These are phyloP conservation scores for Sebastiscus tertius DNA, from an alignment of 2,797 vertebrate genomes.

Conservation along the genomic window DNA sequence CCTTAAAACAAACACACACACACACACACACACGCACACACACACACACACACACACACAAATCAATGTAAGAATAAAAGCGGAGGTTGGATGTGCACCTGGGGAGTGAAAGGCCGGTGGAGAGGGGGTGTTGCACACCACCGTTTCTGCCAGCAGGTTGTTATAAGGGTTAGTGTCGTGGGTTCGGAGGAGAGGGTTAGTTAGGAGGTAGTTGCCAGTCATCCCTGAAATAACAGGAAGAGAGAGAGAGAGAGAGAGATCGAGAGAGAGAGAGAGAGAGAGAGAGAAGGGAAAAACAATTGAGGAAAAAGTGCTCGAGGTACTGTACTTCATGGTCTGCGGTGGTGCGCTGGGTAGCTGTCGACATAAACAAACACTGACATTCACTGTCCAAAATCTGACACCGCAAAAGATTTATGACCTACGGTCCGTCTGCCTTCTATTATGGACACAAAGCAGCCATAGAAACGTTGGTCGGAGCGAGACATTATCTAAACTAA, in stretches of 20 bases:
- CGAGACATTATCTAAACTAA: conserved; percentile 65
- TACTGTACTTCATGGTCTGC: conserved; percentile 31
- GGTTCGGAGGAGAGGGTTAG: conserved; percentile 99
- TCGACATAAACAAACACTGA: conserved; percentile 61
- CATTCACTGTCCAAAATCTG: conserved; percentile 44
- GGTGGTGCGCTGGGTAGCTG: conserved; percentile 36
- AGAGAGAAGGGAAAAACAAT: conserved; percentile 58
- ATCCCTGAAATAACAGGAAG: conserved; percentile 95
- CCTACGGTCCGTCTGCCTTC: conserved; percentile 36
- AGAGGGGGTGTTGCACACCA: conserved; percentile 98
- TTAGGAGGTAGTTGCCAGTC: conserved; percentile 99
- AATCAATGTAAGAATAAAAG: conserved; percentile 39
- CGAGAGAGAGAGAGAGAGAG: conserved; percentile 78
- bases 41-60: conserved; percentile 9
- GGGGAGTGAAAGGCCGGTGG: conserved; percentile 99
- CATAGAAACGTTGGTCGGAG: conserved; percentile 41
- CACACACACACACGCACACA: background rate
- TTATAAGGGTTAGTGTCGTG: conserved; percentile 99
- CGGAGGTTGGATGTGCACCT: conserved; percentile 85
- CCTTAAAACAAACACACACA: conserved; percentile 10
- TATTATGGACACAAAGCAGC: conserved; percentile 49
- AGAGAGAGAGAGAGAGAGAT: conserved; percentile 79
- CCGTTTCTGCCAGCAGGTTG: conserved; percentile 99
- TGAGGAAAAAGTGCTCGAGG: conserved; percentile 30
- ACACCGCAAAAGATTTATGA: conserved; percentile 54